These are phyloP conservation scores for Agrochola lota DNA, from an alignment of 2,888 invertebrate genomes.

Conservation along the genomic window DNA sequence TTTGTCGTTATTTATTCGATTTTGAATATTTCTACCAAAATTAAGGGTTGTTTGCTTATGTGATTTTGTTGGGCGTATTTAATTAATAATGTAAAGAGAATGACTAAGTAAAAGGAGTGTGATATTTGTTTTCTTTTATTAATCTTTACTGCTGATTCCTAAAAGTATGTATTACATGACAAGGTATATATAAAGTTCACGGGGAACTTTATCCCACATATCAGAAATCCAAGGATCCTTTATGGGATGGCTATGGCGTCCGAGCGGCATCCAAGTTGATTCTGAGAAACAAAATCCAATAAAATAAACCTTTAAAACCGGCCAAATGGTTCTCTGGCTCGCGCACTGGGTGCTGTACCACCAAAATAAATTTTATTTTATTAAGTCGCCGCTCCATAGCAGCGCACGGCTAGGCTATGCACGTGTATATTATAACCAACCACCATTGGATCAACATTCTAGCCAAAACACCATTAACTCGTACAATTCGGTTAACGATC, in stretches of 20 bases:
- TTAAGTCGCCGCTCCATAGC: neutral
- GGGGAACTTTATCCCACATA: conserved; percentile 21
- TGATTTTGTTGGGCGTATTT: neutral
- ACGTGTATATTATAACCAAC: neutral
- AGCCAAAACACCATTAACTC: no score
- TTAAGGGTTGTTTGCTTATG: neutral
- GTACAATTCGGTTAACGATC: no score
- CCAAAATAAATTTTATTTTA: neutral
- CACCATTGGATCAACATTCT: no score
- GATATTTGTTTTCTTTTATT: neutral
- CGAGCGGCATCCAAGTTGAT: neutral
- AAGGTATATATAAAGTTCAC: conserved; percentile 24
- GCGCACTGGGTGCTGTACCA: neutral
- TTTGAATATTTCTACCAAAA: neutral
- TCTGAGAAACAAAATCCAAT: conserved; percentile 26
- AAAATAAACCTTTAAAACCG: neutral
- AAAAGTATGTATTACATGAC: conserved; percentile 19
- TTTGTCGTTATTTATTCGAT: neutral
- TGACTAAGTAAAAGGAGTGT: neutral
- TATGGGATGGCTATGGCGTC: conserved; percentile 4
- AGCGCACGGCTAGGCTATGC: neutral
- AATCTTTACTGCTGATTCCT: neutral
- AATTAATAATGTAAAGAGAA: neutral
- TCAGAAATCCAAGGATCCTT: conserved; percentile 17
- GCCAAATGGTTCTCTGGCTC: neutral